Evolutionary conservation across 2,797 vertebrate genomes (phyloP), one percentile per base, ranked within the genome.

Genomic region (Novumbra hubbsi): DNA sequence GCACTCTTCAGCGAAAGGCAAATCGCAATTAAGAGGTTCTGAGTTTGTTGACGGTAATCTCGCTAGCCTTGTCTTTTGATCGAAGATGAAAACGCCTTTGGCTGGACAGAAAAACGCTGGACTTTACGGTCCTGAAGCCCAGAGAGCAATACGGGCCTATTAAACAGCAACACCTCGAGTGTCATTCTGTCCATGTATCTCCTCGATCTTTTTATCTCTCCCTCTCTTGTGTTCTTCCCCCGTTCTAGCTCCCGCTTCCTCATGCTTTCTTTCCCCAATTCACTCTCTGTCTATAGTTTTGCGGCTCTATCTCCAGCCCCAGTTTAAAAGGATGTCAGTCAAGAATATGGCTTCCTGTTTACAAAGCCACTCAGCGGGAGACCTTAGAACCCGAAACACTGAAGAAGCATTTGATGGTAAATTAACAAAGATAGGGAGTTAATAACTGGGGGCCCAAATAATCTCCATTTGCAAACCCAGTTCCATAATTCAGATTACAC

Each of bases 341-440:
- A 41, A 50, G 27, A 70, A 24, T 14, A 30, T 3, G 19, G 48
- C 19, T 12, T 9, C 19, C 21, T 73, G 67, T 70, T 77, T 4
- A 48, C 65, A 75, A 28, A 73, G 45, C 77, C 76, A 60, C 57
- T 70, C 63, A 70, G 67, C 74, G 48, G 28, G 21, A 14, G 8
- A 17, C 34, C 38, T 66, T 55, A 38, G 27, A 16, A 78, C 30
- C 50, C 15, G 5, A 65, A 79, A 71, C 75, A 27, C 74, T 82
- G 60, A 70, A 79, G 73, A 79, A 62, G 73, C 84, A 75, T 74
- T 72, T 65, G 75, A 68, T 70, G 77, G 74, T 72, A 77, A 73
- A 82, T 78, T 76, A 73, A 71, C 67, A 81, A 63, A 75, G 74
- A 79, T 28, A 38, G 34, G 65, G 21, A 27, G 68, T 72, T 76